These are phyloP conservation scores for Alviniconcha marisindica DNA, from an alignment of 1,140 invertebrate species.

Conservation along the genomic window DNA sequence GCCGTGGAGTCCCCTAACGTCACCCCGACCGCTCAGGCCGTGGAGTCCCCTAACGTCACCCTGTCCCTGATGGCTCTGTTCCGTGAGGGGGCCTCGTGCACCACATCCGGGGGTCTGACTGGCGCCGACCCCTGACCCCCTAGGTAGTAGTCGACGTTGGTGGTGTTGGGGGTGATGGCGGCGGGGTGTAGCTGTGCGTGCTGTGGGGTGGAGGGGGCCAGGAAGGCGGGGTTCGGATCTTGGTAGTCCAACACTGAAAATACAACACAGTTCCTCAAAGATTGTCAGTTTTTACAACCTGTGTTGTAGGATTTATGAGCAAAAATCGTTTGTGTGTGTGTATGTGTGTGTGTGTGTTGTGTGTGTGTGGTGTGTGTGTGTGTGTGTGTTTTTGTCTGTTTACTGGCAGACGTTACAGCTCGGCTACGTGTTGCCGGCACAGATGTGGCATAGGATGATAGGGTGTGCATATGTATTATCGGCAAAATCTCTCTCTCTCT, in stretches of 20 bases:
- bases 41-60: slow-evolving; percentile 20
- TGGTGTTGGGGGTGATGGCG: slow-evolving; percentile 5
- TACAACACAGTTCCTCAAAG: no score
- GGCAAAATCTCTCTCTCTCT: no score
- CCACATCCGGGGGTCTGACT: slow-evolving; percentile 7
- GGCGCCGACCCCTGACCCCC: background rate
- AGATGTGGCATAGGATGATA: no score
- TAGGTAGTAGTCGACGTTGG: slow-evolving; percentile 34
- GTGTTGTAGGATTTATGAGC: no score
- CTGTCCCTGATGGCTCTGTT: slow-evolving; percentile 31
- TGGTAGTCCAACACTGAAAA: slow-evolving; percentile 46
- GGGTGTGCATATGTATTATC: no score
- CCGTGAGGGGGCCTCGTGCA: slow-evolving; percentile 23
- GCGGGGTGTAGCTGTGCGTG: background rate
- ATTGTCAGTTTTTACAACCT: no score
- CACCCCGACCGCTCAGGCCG: no score
- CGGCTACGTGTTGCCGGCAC: no score
- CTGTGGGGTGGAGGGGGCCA: slow-evolving; percentile 49
- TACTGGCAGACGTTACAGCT: no score
- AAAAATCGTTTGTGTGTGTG: background rate
- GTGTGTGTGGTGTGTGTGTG: no score
- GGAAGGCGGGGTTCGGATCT: slow-evolving; percentile 47
- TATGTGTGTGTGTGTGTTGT: background rate
- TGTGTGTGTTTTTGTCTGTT: no score
- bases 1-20: slow-evolving; percentile 13